phyloP scores from a whole-genome alignment of 2,888 invertebrate species.

The Mythimna loreyi region DNA sequence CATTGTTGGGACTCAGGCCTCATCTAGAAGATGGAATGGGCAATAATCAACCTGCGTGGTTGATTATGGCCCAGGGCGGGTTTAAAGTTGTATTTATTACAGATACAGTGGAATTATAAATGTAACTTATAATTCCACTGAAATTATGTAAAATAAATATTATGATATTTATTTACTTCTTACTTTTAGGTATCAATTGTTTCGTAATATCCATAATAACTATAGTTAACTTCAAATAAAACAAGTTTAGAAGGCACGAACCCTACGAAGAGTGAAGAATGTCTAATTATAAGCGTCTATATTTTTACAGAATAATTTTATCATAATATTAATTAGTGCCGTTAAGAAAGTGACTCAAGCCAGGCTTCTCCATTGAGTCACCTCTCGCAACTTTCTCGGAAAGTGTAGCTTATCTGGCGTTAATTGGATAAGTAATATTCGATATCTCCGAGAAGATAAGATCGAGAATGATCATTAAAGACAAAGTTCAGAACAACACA shows the following conservation, averaged over 20 bases:
- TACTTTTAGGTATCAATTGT: neutral
- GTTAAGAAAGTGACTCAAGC: slow-evolving; percentile 36
- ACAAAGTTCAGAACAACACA: neutral
- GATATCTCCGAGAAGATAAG: neutral
- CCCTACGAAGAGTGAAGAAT: no score
- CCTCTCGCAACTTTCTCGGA: slow-evolving; percentile 28
- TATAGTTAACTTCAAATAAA: neutral
- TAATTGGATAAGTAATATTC: slow-evolving; percentile 44
- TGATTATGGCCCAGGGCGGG: no score
- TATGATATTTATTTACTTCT: neutral
- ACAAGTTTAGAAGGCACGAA: neutral
- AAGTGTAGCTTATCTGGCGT: slow-evolving; percentile 17
- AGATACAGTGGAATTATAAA: no score
- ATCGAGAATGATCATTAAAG: slow-evolving; percentile 20
- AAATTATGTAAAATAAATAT: no score
- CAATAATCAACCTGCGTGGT: no score
- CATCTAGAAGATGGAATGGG: no score
- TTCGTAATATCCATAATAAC: neutral
- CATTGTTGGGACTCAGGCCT: no score
- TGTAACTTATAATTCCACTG: no score
- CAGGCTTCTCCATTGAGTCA: slow-evolving; percentile 39
- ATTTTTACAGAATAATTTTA: slow-evolving; percentile 1
- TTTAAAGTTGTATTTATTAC: no score
- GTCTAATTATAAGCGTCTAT: neutral
- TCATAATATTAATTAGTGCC: no score